Base-by-base conservation (phyloP, 2,113 vertebrate genomes). In the Motacilla alba region DNA sequence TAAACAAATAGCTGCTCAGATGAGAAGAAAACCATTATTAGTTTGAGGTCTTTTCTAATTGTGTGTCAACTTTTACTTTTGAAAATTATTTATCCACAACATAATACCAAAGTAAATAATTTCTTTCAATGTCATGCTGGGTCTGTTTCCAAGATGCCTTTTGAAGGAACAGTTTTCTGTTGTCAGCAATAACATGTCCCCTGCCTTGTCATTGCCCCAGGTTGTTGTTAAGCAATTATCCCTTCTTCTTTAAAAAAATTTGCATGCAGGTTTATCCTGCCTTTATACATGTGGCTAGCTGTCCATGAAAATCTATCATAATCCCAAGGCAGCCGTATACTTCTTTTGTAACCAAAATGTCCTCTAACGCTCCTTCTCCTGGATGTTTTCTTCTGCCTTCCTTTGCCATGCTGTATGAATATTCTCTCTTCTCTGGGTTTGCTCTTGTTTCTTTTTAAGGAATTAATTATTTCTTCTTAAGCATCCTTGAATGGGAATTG, bases 151-250 rank as follows among this genome's bases (percentile, higher is more conserved):
- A 4, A 69, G 43, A 74, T 63, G 16, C 18, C 35, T 87, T 94
- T 46, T 91, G 53, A 85, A 83, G 27, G 50, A 90, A 15, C 50
- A 31, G 43, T 85, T 91, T 85, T 85, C 74, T 93, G 50, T 50
- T 87, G 75, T 91, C 60, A 91, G 67, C 67, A 93, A 12, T 80
- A 91, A 82, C 55, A 59, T 69, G 70, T 56, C 82, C 78, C 59
- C 49, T 93, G 55, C 26, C 46, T 95, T 89, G 87, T 93, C 76
- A 74, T 95, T 82, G 78, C 90, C 72, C 67, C 67, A 35, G 75
- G 94, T 86, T 91, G 75, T 85, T 88, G 89, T 80, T 86, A 30
- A 83, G 24, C 39, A 90, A 76, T 85, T 91, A 67, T 83, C 83
- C 55, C 69, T 89, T 60, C 64, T 81, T 90, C 49, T 90, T 80